Base-by-base conservation (phyloP, 2,888 invertebrate genomes). In the Neria commutata region DNA sequence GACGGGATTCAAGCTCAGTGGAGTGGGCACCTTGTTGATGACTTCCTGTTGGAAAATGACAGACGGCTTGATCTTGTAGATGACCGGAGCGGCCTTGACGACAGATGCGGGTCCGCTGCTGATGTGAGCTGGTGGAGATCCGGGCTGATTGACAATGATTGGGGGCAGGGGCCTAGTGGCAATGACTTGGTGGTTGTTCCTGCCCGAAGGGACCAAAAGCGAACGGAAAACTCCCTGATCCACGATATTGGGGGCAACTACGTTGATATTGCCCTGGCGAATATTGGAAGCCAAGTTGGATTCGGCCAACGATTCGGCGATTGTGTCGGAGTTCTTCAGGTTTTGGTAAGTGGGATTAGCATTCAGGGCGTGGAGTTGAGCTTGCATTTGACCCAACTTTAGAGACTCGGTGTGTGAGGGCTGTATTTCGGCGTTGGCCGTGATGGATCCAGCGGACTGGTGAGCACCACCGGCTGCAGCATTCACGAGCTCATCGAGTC, bases 41-140 rank as follows among this genome's bases (percentile, higher is more conserved):
- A 80, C 75, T 67, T 80, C 78, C 63, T 80, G 80, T 62, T 79
- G 80, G 50, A 74, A 77, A 63, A 80, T 75, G 45, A 80, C 71
- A 29, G 74, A 78, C 3, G 80, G 80, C 67, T 78, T 78, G 60
- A 79, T 74, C 66, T 76, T 80, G 63, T 80, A 80, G 61, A 80
- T 73, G 58, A 80, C 76, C 42, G 80, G 80, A 23, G 77, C 74
- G 58, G 78, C 78, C 34, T 74, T 75, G 49, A 80, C 78, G 29
- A 80, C 73, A 29, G 78, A 73, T 26, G 80, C 73, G 46, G 80
- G 79, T 33, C 79, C 79, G 61, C 79, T 79, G 70, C 63, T 77
- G 48, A 80, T 69, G 60, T 77, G 69, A 17, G 74, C 69, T 49
- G 74, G 69, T 10, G 79, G 77, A 26, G 74, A 64, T 19, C 74